A percentile compares a stretch with the other conserved stretches of the same genome.
Conservation (phyloP, 1,140 invertebrate species). For the Stenopsyche tienmushanensis region DNA sequence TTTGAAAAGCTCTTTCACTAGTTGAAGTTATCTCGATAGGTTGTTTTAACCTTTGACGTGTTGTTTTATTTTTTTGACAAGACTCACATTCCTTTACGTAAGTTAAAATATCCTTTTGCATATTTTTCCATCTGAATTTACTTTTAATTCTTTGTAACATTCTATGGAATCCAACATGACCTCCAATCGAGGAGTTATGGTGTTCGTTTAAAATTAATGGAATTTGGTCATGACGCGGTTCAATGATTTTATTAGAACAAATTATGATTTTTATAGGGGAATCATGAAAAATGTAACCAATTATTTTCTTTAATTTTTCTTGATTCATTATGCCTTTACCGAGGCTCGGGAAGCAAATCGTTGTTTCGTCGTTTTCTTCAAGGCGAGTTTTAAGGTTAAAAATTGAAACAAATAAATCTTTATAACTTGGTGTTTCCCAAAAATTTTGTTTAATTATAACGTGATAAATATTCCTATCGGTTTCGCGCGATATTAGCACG, state of each 20-base stretch:
- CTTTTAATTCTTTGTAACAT: neutral
- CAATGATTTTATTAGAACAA: constrained; percentile 25
- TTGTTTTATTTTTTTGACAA: neutral
- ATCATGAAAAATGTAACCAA: constrained; percentile 32
- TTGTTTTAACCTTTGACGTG: neutral
- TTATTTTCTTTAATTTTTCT: constrained; percentile 37
- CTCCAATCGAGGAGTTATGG: constrained; percentile 41
- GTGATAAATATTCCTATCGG: constrained; percentile 23
- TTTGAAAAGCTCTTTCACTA: constrained; percentile 38
- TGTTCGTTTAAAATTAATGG: neutral
- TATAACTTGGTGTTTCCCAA: constrained; percentile 35
- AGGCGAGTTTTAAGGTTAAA: constrained; percentile 28
- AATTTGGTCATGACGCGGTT: constrained; percentile 3
- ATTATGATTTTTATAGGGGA: constrained; percentile 30
- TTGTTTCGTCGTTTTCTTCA: constrained; percentile 20
- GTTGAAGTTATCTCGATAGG: constrained; percentile 33
- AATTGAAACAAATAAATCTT: constrained; percentile 32
- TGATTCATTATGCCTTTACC: constrained; percentile 26
- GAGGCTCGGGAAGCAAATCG: constrained; percentile 23
- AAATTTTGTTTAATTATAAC: constrained; percentile 34
- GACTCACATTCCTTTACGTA: constrained; percentile 8
- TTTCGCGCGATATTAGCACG: neutral
- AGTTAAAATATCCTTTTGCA: neutral
- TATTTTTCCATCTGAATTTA: constrained; percentile 6
- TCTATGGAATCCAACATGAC: constrained; percentile 44